phyloP scores from a whole-genome alignment of 2,797 vertebrate species.

The Argya squamiceps region DNA sequence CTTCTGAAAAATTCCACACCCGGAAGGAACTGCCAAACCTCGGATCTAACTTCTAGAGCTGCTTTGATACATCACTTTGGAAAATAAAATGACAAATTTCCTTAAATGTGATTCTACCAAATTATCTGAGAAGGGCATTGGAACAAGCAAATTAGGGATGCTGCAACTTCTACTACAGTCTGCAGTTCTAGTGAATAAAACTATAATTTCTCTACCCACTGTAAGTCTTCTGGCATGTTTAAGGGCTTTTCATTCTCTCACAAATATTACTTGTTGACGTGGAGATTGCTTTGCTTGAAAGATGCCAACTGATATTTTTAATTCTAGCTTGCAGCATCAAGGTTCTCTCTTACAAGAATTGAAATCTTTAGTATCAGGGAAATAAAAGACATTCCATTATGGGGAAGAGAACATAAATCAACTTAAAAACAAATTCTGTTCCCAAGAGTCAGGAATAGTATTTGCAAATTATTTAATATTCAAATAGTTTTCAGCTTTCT shows the following conservation, averaged over 20 bases:
- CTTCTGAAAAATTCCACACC: background rate
- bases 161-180: background rate
- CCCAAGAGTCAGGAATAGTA: background rate
- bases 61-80: background rate
- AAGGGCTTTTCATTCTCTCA: background rate
- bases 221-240: background rate
- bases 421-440: background rate
- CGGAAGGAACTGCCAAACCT: background rate
- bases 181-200: background rate
- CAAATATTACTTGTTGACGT: background rate
- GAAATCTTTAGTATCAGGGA: background rate
- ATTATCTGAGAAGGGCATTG: background rate
- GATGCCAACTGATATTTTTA: background rate
- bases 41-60: background rate
- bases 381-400: background rate
- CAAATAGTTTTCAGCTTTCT: background rate
- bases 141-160: background rate
- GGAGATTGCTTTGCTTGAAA: conserved; percentile 12
- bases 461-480: background rate
- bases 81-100: background rate
- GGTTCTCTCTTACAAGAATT: background rate
- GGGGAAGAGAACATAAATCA: background rate
- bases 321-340: background rate
- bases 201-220: background rate
- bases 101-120: background rate